Evolutionary conservation across 2,888 invertebrate genomes (phyloP), one percentile per base, ranked within the genome.

Genomic region (Scaptomyza caliginosa): DNA sequence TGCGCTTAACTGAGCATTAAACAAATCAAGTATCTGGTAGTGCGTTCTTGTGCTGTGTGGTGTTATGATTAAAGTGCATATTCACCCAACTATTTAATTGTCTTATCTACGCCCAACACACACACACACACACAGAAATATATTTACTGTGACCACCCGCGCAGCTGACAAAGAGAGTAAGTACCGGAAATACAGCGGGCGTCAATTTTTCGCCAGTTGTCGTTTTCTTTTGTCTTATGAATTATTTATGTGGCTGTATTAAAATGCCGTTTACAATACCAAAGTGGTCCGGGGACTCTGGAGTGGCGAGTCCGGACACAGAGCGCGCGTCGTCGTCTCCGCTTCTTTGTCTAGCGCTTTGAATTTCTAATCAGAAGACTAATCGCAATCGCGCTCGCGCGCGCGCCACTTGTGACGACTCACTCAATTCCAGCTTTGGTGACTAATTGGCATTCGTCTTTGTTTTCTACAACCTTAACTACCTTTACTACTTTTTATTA

Each of bases 331-430:
- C 13, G 13, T 13, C 13, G 26, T 34, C 16, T 32, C 16, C 3
- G 16, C 8, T 16, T 8, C 16, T 34, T 34, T 34, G 16, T 34
- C 49, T 45, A 63, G 55, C 67, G 72, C 66, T 70, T 73, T 82
- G 81, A 82, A 82, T 82, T 87, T 79, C 79, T 79, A 82, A 82
- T 85, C 76, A 82, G 74, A 73, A 77, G 65, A 39, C 42, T 40
- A 40, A 50, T 30, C 26, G 10, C 30, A n/a, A 28, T 59, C 58
- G 57, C 58, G 52, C 68, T 60, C 59, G 17, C 46, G 63, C 58
- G 57, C 58, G 52, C 68, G 63, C 59, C 74, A 48, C 63, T 70
- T 68, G 68, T 54, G 80, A 74, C 74, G 65, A 54, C 74, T 81
- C 60, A 66, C 63, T 82, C 62, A 55, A 30, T 36, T 36, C 40